These are phyloP conservation scores for Pterostichus niger DNA, from an alignment of 2,888 invertebrate genomes.

Conservation along the genomic window DNA sequence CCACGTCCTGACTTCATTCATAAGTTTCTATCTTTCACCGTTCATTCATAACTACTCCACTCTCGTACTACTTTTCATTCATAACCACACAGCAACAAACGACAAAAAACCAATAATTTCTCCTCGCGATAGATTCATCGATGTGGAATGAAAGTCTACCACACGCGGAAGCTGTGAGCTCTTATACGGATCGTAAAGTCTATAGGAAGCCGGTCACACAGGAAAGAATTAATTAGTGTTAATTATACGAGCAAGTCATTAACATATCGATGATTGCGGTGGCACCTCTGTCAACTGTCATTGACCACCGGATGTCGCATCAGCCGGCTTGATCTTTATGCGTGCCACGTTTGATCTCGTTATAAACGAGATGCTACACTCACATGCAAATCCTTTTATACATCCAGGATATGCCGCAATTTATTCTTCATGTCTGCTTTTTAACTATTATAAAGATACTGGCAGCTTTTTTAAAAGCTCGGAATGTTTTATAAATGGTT, in stretches of 20 bases:
- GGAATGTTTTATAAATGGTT: no score
- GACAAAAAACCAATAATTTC: conserved; percentile 40
- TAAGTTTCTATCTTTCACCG: conserved; percentile 47
- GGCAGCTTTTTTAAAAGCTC: no score
- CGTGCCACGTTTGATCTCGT: no score
- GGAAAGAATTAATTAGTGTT: conserved; percentile 60
- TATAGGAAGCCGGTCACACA: conserved; percentile 38
- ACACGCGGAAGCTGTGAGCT: conserved; percentile 15
- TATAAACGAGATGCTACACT: no score
- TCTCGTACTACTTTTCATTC: conserved; percentile 46
- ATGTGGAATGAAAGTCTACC: conserved; percentile 29
- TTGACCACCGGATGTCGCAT: conserved; percentile 10
- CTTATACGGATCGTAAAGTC: conserved; percentile 9
- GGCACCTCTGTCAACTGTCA: conserved; percentile 24
- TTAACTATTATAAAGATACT: no score
- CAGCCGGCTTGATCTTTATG: no score
- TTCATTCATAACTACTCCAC: conserved; percentile 36
- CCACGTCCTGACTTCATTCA: conserved; percentile 36
- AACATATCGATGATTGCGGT: conserved; percentile 36
- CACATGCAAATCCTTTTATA: not conserved
- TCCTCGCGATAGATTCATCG: conserved; percentile 8
- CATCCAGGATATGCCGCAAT: no score
- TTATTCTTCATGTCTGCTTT: no score
- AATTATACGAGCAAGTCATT: conserved; percentile 14
- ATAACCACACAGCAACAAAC: not conserved